Percentiles rank a stretch among this genome's conserved stretches.
Evolutionary conservation across 1,140 invertebrate genomes (phyloP).

Genomic region (Neodiprion virginianus): DNA sequence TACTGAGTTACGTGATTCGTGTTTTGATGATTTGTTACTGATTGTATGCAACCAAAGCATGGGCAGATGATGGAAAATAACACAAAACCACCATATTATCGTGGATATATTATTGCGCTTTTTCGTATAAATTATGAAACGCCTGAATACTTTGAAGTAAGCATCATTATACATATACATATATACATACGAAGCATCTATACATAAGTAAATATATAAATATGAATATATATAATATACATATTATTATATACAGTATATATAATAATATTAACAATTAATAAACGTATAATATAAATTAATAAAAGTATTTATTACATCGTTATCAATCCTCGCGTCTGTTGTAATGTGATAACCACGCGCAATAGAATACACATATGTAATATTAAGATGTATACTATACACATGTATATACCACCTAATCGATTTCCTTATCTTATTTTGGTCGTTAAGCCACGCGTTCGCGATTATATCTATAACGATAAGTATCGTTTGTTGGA

Average conservation of each 20-base stretch:
- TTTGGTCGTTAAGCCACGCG: not conserved
- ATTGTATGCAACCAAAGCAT: not conserved
- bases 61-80: not conserved
- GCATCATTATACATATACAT: slow-evolving; percentile 40
- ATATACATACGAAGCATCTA: slow-evolving; percentile 39
- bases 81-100: not conserved
- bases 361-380: not conserved
- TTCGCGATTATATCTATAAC: not conserved
- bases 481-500: not conserved
- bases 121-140: slow-evolving; percentile 50
- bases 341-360: not conserved
- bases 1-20: not conserved
- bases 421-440: not conserved
- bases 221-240: slow-evolving; percentile 43
- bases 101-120: slow-evolving; percentile 37
- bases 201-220: slow-evolving; percentile 32
- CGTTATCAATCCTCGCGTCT: not conserved
- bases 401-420: not conserved
- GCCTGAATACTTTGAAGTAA: slow-evolving; percentile 35
- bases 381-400: not conserved
- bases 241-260: slow-evolving; percentile 35
- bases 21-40: slow-evolving; percentile 9
- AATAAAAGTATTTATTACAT: not conserved
- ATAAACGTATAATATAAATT: slow-evolving; percentile 44
- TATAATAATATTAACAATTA: slow-evolving; percentile 48